A percentile compares a stretch with the other conserved stretches of the same genome.
These are phyloP conservation scores for Meloidogyne floridensis DNA, from an alignment of 1,140 invertebrate genomes.

Conservation along the genomic window DNA sequence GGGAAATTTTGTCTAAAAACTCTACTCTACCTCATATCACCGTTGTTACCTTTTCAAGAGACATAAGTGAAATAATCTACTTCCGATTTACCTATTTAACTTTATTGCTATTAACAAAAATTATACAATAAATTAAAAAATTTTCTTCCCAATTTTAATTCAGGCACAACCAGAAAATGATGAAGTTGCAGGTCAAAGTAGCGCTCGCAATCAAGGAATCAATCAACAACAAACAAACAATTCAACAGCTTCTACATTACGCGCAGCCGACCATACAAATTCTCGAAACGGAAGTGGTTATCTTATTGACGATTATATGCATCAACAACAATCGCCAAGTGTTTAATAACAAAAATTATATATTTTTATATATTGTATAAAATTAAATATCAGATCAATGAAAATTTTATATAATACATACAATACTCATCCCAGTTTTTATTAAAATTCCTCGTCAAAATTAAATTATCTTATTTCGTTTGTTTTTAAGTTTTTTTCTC, in stretches of 20 bases:
- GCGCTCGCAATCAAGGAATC: neutral
- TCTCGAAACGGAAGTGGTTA: conserved; percentile 6
- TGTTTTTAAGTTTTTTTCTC: neutral
- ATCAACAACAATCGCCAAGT: neutral
- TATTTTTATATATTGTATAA: neutral
- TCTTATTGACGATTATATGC: neutral
- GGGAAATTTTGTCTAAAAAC: no score
- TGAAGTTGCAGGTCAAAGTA: neutral
- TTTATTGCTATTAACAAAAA: no score
- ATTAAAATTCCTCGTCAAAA: neutral
- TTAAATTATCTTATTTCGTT: neutral
- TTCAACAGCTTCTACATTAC: neutral
- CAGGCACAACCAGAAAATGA: conserved; percentile 31
- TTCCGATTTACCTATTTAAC: no score
- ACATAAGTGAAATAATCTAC: no score
- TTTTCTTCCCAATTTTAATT: neutral
- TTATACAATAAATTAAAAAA: no score
- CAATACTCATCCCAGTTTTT: neutral
- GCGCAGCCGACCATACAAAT: neutral
- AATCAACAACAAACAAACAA: neutral
- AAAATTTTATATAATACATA: neutral
- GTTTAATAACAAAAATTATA: neutral
- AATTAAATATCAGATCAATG: neutral
- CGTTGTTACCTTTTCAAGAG: no score
- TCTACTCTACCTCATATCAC: no score